Percentiles rank a stretch among this genome's conserved stretches.
Conservation (phyloP, 2,888 invertebrate species). For the Sphaerophoria rueppellii region DNA sequence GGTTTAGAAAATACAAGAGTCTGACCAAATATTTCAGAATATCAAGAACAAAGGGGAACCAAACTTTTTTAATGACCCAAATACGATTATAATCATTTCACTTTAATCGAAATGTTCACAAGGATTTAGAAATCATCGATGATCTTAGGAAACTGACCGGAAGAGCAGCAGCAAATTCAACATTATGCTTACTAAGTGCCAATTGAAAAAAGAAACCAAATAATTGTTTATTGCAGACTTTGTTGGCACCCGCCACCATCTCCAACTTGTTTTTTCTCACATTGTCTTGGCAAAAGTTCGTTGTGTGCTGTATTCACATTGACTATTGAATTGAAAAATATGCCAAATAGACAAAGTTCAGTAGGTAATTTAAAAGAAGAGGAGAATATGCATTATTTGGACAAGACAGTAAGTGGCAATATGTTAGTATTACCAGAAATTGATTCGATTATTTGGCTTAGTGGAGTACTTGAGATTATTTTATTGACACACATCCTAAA, state of each 20-base stretch:
- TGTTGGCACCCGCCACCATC: slow-evolving; percentile 33
- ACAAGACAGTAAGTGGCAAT: slow-evolving; percentile 43
- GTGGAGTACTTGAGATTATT: slow-evolving; percentile 39
- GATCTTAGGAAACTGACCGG: background rate
- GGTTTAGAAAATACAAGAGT: slow-evolving; percentile 22
- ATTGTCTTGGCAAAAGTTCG: background rate
- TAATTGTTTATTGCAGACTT: slow-evolving; percentile 53
- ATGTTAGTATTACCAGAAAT: slow-evolving; percentile 18
- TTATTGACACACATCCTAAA: slow-evolving; percentile 32
- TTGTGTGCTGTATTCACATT: background rate
- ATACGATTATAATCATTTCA: slow-evolving; percentile 68
- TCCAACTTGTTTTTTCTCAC: background rate
- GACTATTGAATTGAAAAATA: slow-evolving; percentile 28
- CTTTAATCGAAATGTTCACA: slow-evolving; percentile 67
- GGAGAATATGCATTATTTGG: slow-evolving; percentile 44
- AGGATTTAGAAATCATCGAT: slow-evolving; percentile 19
- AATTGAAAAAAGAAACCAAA: slow-evolving; percentile 35
- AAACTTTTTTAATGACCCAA: slow-evolving; percentile 65
- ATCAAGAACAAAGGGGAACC: background rate
- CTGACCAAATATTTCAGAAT: background rate
- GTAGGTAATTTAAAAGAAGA: background rate
- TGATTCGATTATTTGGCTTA: slow-evolving; percentile 56
- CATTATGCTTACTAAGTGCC: slow-evolving; percentile 46
- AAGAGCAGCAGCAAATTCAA: background rate
- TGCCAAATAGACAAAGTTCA: slow-evolving; percentile 57